These are phyloP conservation scores for Sebastes cheni DNA, from an alignment of 2,797 vertebrate genomes.

Conservation along the genomic window DNA sequence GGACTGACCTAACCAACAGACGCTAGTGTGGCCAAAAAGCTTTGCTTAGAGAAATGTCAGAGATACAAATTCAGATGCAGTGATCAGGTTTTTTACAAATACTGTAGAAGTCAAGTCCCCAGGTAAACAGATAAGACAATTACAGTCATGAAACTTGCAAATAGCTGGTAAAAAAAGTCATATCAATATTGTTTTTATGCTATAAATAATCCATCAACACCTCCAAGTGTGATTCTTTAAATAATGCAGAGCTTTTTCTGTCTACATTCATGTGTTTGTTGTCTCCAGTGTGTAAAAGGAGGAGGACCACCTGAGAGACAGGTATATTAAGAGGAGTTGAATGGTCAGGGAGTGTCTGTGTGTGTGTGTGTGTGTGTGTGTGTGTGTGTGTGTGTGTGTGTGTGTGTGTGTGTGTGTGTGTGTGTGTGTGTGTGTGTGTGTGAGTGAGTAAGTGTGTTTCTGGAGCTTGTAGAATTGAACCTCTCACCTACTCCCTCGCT, in stretches of 20 bases:
- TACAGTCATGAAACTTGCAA: not conserved
- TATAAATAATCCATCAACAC: not conserved
- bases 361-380: not conserved
- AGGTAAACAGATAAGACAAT: not conserved
- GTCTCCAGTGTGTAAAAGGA: not conserved
- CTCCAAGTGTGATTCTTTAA: not conserved
- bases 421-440: slow-evolving; percentile 13
- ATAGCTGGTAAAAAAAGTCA: not conserved
- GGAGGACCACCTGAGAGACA: slow-evolving; percentile 7
- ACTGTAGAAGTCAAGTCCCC: not conserved
- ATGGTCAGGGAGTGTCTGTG: slow-evolving; percentile 8
- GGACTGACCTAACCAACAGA: not conserved
- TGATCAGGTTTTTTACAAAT: not conserved
- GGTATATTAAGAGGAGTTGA: slow-evolving; percentile 16
- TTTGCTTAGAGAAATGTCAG: not conserved
- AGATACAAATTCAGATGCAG: not conserved
- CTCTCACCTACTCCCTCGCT: slow-evolving; percentile 3
- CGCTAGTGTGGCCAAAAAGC: not conserved
- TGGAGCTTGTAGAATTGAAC: slow-evolving; percentile 18
- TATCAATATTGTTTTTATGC: not conserved
- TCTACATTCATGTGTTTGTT: not conserved
- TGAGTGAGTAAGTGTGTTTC: slow-evolving; percentile 16
- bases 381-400: slow-evolving; percentile 18
- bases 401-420: slow-evolving; percentile 2
- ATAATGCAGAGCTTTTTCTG: not conserved